Evolutionary conservation across 2,113 vertebrate species (phyloP).

Genomic region (Tachycineta bicolor): DNA sequence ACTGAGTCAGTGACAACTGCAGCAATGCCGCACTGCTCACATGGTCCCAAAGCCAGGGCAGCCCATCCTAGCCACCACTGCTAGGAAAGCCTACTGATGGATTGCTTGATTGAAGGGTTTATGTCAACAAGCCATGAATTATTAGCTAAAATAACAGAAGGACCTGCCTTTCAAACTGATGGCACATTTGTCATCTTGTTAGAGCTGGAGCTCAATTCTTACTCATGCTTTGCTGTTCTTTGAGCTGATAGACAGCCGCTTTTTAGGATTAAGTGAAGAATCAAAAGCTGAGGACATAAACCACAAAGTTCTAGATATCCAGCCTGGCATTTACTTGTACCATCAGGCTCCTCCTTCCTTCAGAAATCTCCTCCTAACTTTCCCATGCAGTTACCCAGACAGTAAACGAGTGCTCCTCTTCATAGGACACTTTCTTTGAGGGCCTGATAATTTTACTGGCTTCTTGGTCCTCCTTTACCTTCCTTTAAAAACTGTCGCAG

Average conservation of each 20-base stretch:
- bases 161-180: not conserved
- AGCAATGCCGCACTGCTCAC: not conserved
- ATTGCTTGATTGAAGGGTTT: not conserved
- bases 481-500: not conserved
- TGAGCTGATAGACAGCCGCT: not conserved
- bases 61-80: not conserved
- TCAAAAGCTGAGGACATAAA: not conserved
- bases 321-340: not conserved
- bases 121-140: not conserved
- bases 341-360: not conserved
- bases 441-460: not conserved
- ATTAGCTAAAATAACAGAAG: not conserved
- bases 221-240: not conserved
- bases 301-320: not conserved
- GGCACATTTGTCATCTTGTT: not conserved
- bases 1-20: not conserved
- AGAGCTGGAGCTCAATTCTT: not conserved
- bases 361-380: not conserved
- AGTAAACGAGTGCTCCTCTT: fast-evolving
- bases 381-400: not conserved
- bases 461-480: not conserved
- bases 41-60: not conserved
- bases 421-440: not conserved
- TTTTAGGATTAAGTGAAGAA: not conserved
- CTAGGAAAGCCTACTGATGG: not conserved